A percentile compares a stretch with the other conserved stretches of the same genome.
Conservation (phyloP, 2,113 vertebrate species). For the Oenanthe oenanthe region DNA sequence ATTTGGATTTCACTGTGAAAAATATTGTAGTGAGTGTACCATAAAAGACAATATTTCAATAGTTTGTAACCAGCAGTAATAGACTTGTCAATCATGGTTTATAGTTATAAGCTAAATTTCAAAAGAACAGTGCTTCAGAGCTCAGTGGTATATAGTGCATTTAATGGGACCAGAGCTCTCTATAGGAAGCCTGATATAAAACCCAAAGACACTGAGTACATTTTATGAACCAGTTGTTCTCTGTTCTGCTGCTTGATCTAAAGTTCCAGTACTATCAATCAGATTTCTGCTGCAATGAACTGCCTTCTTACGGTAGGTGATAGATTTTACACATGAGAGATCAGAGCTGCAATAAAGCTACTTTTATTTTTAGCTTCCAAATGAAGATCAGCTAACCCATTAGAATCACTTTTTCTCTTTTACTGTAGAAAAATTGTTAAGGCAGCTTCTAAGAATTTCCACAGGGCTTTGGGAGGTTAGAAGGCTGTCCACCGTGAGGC, state of each 20-base stretch:
- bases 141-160: conserved; percentile 51
- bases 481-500: conserved; percentile 42
- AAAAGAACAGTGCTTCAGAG: conserved; percentile 56
- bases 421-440: conserved; percentile 55
- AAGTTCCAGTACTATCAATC: conserved; percentile 57
- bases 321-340: conserved; percentile 70
- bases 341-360: conserved; percentile 65
- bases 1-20: conserved; percentile 49
- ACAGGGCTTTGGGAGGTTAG: conserved; percentile 48
- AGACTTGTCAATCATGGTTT: conserved; percentile 66
- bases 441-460: conserved; percentile 60
- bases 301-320: conserved; percentile 54
- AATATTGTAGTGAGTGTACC: conserved; percentile 44
- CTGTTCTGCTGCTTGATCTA: conserved; percentile 64
- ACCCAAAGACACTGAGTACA: conserved; percentile 48
- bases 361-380: conserved; percentile 73
- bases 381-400: conserved; percentile 60
- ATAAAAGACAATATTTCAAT: conserved; percentile 62
- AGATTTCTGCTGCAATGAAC: conserved; percentile 65
- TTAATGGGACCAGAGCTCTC: conserved; percentile 63
- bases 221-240: conserved; percentile 70
- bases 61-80: conserved; percentile 70
- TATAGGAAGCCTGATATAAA: conserved; percentile 60
- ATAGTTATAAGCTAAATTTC: conserved; percentile 66
- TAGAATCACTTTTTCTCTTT: conserved; percentile 61